Base-by-base conservation (phyloP, 2,888 invertebrate genomes). In the Tenthredo amoena region DNA sequence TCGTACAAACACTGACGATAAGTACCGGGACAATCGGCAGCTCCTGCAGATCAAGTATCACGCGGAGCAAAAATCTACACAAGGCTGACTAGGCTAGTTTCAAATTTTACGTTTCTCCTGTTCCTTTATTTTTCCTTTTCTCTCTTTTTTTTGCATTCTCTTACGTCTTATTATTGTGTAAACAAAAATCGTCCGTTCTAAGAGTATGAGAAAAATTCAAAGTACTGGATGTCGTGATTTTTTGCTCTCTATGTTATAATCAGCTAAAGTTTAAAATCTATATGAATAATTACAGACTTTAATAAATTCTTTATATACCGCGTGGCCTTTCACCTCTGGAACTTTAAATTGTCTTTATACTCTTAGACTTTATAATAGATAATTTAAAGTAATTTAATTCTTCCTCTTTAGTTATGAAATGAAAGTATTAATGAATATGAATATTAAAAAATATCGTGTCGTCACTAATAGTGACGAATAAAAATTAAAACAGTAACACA, bases 51-150 rank as follows among this genome's bases (percentile, higher is more conserved):
- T 93, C 91, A 93, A 92, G 90, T 93, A 93, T 91, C 92, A 92
- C 90, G 92, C 91, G 89, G 91, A 91, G 91, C 92, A 92, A 91
- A 91, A 92, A 93, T 91, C 91, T 89, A 92, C 92, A 91, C 91
- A 93, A 93, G 93, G 93, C 93, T 93, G 93, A 93, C 90, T 93
- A 93, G 93, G 90, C 92, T 93, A 90, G 91, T 85, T 85, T 68
- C 68, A 85, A 91, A 90, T 90, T 90, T 89, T 88, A 87, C 89
- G n/a, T 40, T 74, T 82, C 65, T 76, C 31, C 65, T 82, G 62
- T 68, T 68, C 31, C 58, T 68, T 50, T 83, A 31, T 34, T 10
- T 37, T 55, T 79, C 10, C 2, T 58, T 88, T 88, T 89, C 89
- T 87, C 86, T 72, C 84, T 62, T 47, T 50, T 40, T n/a, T 18